Percentiles rank a stretch among this genome's conserved stretches.
Conservation (phyloP, 2,797 vertebrate species). For the Dipus sagitta region DNA sequence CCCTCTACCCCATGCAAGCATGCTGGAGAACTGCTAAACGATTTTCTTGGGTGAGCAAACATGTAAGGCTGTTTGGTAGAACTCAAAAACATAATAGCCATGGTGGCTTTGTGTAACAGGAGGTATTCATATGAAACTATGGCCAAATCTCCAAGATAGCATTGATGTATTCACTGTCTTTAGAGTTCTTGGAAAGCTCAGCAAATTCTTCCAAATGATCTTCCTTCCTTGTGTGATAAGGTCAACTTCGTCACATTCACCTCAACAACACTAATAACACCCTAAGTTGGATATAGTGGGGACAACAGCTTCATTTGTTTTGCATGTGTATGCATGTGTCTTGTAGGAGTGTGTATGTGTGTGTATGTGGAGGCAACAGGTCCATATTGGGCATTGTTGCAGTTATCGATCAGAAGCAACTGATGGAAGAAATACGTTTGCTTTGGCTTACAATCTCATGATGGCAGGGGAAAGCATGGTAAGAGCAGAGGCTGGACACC, state of each 20-base stretch:
- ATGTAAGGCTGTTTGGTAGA: background rate
- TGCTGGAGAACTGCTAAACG: background rate
- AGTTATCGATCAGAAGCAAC: too few relatives aligned
- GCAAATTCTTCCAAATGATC: background rate
- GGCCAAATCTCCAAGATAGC: background rate
- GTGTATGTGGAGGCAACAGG: too few relatives aligned
- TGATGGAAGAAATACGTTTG: too few relatives aligned
- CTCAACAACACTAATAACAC: background rate
- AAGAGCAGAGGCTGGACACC: too few relatives aligned
- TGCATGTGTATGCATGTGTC: too few relatives aligned
- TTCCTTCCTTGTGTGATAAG: background rate
- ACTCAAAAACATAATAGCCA: background rate
- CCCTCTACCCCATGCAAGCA: too few relatives aligned
- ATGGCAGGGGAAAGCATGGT: too few relatives aligned
- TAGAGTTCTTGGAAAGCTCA: background rate
- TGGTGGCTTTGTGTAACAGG: background rate
- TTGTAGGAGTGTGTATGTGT: too few relatives aligned
- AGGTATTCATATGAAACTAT: background rate
- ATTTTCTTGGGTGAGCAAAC: background rate
- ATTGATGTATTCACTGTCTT: background rate
- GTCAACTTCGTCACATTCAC: background rate
- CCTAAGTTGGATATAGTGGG: background rate
- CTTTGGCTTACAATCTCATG: too few relatives aligned
- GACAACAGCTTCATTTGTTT: too few relatives aligned
- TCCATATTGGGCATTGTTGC: too few relatives aligned